Conservation (phyloP, 35 echinoderm and acorn worm genomes). For the Acanthaster planci region DNA sequence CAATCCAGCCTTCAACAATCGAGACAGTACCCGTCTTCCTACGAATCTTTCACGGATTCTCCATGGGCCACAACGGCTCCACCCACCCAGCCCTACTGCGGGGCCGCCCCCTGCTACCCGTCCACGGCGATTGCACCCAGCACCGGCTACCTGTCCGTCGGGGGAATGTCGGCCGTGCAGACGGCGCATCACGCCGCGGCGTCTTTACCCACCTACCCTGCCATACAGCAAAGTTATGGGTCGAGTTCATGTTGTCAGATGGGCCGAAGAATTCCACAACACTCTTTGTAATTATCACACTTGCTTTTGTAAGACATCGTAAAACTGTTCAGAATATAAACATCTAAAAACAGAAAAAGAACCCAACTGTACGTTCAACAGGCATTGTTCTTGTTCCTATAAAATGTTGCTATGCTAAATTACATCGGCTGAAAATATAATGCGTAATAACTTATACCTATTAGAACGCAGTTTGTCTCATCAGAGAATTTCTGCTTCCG, state of each 20-base stretch:
- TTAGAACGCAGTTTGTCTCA: too few species aligned
- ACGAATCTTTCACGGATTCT: background rate
- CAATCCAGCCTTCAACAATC: conserved; percentile 4
- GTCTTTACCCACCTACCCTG: background rate
- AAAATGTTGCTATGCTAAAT: too few species aligned
- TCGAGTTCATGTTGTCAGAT: conserved; percentile 13
- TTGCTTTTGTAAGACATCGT: too few species aligned
- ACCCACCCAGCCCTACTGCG: background rate
- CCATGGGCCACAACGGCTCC: background rate
- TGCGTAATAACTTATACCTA: too few species aligned
- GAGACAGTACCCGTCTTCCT: conserved; percentile 25
- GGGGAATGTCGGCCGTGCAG: conserved; percentile 5
- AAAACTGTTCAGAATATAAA: too few species aligned
- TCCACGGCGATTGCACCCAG: conserved; percentile 8
- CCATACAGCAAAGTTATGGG: background rate
- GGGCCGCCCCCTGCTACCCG: background rate
- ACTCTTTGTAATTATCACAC: background rate
- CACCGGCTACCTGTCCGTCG: conserved; percentile 20
- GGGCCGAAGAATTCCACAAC: conserved; percentile 14
- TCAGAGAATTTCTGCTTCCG: too few species aligned
- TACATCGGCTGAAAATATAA: too few species aligned
- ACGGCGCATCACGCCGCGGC: background rate
- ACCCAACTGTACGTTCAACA: too few species aligned
- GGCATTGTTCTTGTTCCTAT: too few species aligned
- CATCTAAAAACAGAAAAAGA: too few species aligned